Percentiles rank a stretch among this genome's conserved stretches.
phyloP scores from a whole-genome alignment of 2,113 vertebrate species.

The Trochalopteron elliotii region DNA sequence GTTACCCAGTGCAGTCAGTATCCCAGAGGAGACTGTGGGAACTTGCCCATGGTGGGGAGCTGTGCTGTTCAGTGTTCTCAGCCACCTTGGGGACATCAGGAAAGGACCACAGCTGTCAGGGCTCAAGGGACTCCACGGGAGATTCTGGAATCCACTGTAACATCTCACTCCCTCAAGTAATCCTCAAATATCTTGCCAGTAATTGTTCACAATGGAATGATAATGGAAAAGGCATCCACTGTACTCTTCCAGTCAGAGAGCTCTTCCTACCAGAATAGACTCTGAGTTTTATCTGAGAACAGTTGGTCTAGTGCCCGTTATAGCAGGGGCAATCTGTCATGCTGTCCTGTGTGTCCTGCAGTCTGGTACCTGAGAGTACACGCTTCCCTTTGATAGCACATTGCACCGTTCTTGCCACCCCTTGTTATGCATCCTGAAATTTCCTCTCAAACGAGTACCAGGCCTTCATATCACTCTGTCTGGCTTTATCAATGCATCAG shows the following conservation, averaged over 20 bases:
- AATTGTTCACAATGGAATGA: background rate
- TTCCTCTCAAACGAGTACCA: background rate
- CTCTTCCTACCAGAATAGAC: background rate
- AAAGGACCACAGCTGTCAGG: background rate
- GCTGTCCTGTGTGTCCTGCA: background rate
- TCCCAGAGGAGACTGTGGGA: background rate
- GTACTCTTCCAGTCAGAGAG: background rate
- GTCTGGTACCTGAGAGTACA: background rate
- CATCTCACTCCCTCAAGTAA: background rate
- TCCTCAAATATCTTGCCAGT: background rate
- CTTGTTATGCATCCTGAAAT: background rate
- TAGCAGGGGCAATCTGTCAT: background rate
- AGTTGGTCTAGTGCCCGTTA: background rate
- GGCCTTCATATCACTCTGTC: background rate
- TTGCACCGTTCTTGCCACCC: background rate
- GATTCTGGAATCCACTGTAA: background rate
- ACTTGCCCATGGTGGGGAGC: background rate
- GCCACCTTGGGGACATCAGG: background rate
- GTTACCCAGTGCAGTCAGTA: background rate
- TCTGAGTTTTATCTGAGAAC: background rate
- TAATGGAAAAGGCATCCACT: background rate
- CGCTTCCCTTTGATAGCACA: background rate
- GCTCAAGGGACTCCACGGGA: background rate
- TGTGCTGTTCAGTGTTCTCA: background rate
- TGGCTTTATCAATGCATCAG: background rate